A percentile compares a stretch with the other conserved stretches of the same genome.
Evolutionary conservation across 2,113 vertebrate species (phyloP).

Genomic region (Coptodon rendalli): DNA sequence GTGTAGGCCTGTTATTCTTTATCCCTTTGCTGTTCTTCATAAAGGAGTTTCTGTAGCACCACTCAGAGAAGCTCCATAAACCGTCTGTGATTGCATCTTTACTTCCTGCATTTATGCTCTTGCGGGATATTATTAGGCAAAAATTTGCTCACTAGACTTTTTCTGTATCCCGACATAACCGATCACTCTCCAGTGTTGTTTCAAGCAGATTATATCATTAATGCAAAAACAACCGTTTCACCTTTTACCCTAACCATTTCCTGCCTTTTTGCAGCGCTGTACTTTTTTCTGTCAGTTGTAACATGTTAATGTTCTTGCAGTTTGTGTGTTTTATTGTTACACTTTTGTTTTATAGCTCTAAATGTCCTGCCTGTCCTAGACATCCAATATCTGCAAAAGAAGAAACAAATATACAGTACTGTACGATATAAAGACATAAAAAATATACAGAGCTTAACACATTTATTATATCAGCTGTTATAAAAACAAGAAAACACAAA

Average conservation of each 20-base stretch:
- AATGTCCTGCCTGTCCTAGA: neutral
- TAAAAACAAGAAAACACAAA: neutral
- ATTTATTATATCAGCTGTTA: neutral
- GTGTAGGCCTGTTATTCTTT: conserved; percentile 12
- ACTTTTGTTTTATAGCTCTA: neutral
- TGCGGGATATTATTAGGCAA: neutral
- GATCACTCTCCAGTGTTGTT: neutral
- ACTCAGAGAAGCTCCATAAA: conserved; percentile 13
- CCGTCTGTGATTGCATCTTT: neutral
- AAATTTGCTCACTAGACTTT: neutral
- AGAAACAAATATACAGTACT: neutral
- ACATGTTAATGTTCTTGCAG: neutral
- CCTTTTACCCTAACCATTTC: neutral
- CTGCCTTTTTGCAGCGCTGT: neutral
- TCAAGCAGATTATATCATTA: neutral
- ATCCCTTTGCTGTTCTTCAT: conserved; percentile 25
- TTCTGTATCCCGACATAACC: neutral
- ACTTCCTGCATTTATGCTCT: neutral
- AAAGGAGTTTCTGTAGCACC: conserved; percentile 15
- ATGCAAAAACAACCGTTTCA: rapidly evolving
- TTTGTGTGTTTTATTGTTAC: neutral
- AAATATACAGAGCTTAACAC: neutral
- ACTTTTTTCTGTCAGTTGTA: neutral
- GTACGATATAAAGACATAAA: neutral
- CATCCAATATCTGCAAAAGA: neutral